phyloP scores from a whole-genome alignment of 2,888 invertebrate genomes.

The Tromatobia lineatoria region DNA sequence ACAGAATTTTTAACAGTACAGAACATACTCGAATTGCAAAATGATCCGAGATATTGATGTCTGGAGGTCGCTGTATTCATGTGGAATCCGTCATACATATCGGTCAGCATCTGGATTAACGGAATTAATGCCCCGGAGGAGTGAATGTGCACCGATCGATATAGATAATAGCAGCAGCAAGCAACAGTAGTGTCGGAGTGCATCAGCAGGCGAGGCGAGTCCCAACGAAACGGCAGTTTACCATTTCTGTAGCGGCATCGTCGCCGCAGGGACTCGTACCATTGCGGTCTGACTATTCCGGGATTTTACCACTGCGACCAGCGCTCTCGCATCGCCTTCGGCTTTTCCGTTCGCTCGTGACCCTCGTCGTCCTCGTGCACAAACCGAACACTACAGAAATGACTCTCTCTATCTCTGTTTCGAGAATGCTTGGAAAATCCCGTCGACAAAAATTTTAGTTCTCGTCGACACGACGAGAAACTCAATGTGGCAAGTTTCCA shows the following conservation, averaged over 20 bases:
- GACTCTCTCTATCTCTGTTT: neutral
- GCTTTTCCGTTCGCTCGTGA: constrained; percentile 41
- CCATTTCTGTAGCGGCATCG: neutral
- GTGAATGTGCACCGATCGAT: no score
- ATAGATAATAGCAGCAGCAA: neutral
- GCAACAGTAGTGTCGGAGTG: neutral
- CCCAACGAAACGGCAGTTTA: neutral
- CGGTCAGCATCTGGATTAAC: no score
- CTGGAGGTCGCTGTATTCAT: no score
- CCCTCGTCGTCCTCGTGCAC: neutral
- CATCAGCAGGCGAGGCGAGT: neutral
- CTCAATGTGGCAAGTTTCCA: neutral
- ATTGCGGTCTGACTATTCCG: constrained; percentile 48
- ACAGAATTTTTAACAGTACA: no score
- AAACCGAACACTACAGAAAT: constrained; percentile 28
- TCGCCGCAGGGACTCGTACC: constrained; percentile 35
- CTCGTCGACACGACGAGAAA: constrained; percentile 21
- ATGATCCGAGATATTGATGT: no score
- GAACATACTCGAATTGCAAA: no score
- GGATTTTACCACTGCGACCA: constrained; percentile 26
- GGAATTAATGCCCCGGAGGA: no score
- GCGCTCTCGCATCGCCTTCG: constrained; percentile 14
- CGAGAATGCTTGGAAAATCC: constrained; percentile 23
- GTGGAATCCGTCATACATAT: no score
- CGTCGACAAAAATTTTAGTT: constrained; percentile 23